Evolutionary conservation across 2,797 vertebrate species (phyloP), one percentile per base, ranked within the genome.

Genomic region (Glyptemys insculpta): DNA sequence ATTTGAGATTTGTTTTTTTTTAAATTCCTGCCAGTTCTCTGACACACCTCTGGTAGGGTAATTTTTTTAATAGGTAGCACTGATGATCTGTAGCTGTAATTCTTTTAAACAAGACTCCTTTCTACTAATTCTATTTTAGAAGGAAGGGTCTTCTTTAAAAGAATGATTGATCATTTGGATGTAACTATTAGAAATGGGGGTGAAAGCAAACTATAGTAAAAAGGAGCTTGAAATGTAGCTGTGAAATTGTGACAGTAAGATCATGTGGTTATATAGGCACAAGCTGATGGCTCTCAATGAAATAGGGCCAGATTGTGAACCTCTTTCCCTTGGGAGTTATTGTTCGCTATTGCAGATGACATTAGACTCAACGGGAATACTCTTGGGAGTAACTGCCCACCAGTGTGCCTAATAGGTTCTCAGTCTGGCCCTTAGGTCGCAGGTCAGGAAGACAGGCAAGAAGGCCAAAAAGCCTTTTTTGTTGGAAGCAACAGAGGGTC

Each of bases 41-140:
- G 83, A 53, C 37, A 49, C 44, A 44, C 31, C 9, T 65, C n/a
- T 18, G 44, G 8, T 53, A 87, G 47, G 31, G 12, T 80, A 52
- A 54, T 34, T 88, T 93, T 91, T 88, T 1, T 7, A 27, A 89
- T 84, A 85, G 29, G 5, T 87, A 49, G 0, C 0, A 2, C 37
- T 50, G 27, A 34, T 87, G 44, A 37, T 53, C 54, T 49, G 47
- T 65, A 31, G 23, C 62, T 89, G 49, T 49, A 92, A 6, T 52
- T 91, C 87, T 89, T 85, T 93, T 76, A 89, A 93, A 91, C 9
- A 90, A 89, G 80, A 41, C 7, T 93, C 82, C 4, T 44, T 11
- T 72, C 23, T 25, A 31, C 6, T 62, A 62, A 62, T 62, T 62
- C 29, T 62, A 31, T 62, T 62, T 62, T 62, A 62, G 59, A 62